Evolutionary conservation across 2,888 invertebrate species (phyloP).

Genomic region (Nymphalis urticae): DNA sequence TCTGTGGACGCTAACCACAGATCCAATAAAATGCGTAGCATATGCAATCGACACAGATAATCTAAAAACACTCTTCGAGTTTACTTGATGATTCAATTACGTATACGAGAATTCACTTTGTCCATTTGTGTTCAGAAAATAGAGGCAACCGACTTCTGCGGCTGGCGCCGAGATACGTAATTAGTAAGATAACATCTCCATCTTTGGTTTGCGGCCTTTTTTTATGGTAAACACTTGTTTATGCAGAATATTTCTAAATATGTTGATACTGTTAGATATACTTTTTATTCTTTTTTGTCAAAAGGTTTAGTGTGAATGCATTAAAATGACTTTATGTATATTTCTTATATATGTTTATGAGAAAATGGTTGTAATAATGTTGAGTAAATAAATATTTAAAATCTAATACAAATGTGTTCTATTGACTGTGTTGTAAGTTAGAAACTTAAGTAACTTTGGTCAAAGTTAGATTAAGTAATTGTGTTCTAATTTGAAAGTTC

Average conservation of each 20-base stretch:
- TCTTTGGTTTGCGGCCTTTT: conserved; percentile 20
- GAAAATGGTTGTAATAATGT: too few species aligned
- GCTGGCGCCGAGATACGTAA: conserved; percentile 27
- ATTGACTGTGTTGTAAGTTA: too few species aligned
- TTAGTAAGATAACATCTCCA: conserved; percentile 29
- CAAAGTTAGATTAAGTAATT: too few species aligned
- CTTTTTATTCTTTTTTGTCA: not conserved
- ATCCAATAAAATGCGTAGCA: conserved; percentile 1
- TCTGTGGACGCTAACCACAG: conserved; percentile 7
- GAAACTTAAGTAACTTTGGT: too few species aligned
- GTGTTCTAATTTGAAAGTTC: too few species aligned
- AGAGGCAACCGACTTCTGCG: conserved; percentile 11
- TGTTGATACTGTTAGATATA: not conserved
- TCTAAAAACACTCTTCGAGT: conserved; percentile 18
- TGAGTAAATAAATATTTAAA: too few species aligned
- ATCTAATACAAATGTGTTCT: too few species aligned
- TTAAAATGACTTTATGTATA: too few species aligned
- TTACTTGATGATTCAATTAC: conserved; percentile 29
- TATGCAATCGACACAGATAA: conserved; percentile 7
- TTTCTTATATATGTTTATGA: too few species aligned
- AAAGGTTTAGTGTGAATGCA: too few species aligned
- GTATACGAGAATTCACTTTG: conserved; percentile 14
- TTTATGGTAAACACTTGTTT: conserved; percentile 6
- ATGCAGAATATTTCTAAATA: not conserved
- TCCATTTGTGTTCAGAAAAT: conserved; percentile 16